Conservation (phyloP, 1,140 invertebrate genomes). For the Nasonia longicornis region DNA sequence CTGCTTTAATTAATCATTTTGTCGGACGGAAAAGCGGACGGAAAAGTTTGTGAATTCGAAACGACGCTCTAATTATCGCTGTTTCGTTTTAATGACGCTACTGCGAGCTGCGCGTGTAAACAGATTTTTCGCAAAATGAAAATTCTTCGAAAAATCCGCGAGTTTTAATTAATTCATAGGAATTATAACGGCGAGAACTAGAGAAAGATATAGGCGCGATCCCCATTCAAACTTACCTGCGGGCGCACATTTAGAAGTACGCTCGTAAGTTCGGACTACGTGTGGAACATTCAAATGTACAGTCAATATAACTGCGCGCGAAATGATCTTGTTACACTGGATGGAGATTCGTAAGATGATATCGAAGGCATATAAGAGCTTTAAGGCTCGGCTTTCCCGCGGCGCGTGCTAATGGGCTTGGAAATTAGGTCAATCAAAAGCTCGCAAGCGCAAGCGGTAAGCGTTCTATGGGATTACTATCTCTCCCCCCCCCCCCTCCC, state of each 20-base stretch:
- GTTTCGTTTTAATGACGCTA: too few relatives aligned
- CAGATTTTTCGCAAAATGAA: too few relatives aligned
- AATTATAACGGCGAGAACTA: too few relatives aligned
- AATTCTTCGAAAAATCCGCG: too few relatives aligned
- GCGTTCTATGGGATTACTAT: constrained; percentile 10
- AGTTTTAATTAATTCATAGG: neutral
- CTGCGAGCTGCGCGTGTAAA: too few relatives aligned
- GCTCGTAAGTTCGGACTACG: neutral
- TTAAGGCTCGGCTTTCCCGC: constrained; percentile 4
- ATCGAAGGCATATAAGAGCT: neutral
- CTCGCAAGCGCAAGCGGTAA: neutral
- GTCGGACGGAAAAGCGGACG: neutral
- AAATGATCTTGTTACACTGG: constrained; percentile 19
- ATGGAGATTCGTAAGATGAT: constrained; percentile 20
- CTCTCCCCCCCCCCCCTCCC: too few relatives aligned
- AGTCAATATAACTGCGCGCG: neutral
- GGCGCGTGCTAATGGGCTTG: constrained; percentile 15
- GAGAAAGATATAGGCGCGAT: neutral
- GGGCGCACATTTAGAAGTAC: neutral
- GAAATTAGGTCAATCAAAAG: constrained; percentile 37
- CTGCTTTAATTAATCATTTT: neutral
- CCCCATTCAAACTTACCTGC: constrained; percentile 24
- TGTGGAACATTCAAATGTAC: neutral
- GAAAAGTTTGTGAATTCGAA: neutral
- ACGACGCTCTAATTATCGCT: neutral